Percentiles rank a stretch among this genome's conserved stretches.
These are phyloP conservation scores for Andrena flavipes DNA, from an alignment of 2,888 invertebrate species.

Conservation along the genomic window DNA sequence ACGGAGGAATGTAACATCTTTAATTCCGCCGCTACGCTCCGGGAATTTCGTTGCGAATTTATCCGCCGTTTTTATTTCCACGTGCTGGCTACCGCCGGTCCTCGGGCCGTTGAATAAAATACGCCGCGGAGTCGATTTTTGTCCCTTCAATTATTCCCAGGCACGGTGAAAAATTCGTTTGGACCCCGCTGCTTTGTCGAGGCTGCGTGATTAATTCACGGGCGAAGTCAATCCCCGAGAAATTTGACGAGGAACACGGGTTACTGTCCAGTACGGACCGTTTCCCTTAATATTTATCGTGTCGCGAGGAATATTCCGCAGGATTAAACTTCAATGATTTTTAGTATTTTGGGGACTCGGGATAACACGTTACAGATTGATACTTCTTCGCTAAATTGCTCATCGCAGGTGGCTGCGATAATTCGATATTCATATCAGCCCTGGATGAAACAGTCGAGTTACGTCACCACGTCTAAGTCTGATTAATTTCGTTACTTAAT, in stretches of 20 bases:
- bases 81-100: background rate
- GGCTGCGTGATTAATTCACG: conserved; percentile 22
- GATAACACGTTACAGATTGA: background rate
- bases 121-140: conserved; percentile 6
- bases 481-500: conserved; percentile 64
- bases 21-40: conserved; percentile 38
- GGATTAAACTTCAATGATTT: too few species aligned
- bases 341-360: background rate
- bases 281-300: background rate
- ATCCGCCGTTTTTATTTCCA: background rate
- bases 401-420: conserved; percentile 19
- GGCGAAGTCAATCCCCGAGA: background rate
- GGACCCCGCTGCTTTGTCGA: conserved; percentile 8
- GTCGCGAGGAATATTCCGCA: too few species aligned
- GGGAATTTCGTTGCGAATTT: conserved; percentile 39
- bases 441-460: conserved; percentile 33
- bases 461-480: conserved; percentile 41
- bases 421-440: conserved; percentile 40
- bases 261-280: background rate
- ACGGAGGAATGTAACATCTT: conserved; percentile 33
- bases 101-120: conserved; percentile 6
- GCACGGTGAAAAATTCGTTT: conserved; percentile 11
- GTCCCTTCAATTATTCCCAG: conserved; percentile 12
- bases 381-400: conserved; percentile 16
- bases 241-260: background rate